phyloP scores from a whole-genome alignment of 2,113 vertebrate genomes.

The Platichthys flesus region DNA sequence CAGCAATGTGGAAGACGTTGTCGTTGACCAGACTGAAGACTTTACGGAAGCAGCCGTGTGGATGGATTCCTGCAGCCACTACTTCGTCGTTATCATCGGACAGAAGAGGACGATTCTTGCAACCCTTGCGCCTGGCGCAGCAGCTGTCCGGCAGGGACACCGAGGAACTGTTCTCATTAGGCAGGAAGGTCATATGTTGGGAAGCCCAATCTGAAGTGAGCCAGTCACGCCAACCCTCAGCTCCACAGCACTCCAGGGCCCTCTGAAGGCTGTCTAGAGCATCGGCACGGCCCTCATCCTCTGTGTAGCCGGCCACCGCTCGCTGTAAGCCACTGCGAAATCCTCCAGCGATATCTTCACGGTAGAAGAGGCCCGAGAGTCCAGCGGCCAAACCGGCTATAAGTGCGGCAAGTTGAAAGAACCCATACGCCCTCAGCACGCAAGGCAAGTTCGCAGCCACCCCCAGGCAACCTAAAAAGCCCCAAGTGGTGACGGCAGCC shows the following conservation, averaged over 20 bases:
- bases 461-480: constrained; percentile 89
- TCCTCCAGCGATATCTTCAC: constrained; percentile 84
- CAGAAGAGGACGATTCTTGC: constrained; percentile 80
- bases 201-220: constrained; percentile 85
- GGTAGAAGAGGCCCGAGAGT: constrained; percentile 87
- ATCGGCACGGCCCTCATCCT: constrained; percentile 85
- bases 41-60: constrained; percentile 86
- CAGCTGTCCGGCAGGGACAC: constrained; percentile 89
- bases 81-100: constrained; percentile 56
- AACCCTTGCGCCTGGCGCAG: constrained; percentile 83
- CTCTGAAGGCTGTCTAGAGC: constrained; percentile 88
- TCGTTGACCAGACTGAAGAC: constrained; percentile 86
- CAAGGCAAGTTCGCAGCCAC: constrained; percentile 86
- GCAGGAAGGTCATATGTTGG: constrained; percentile 67
- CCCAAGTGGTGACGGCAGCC: constrained; percentile 85
- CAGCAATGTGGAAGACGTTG: constrained; percentile 87
- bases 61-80: constrained; percentile 73
- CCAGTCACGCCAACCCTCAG: constrained; percentile 89
- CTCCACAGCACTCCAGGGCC: constrained; percentile 86
- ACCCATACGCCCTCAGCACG: constrained; percentile 84
- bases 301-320: constrained; percentile 83
- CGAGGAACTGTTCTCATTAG: constrained; percentile 66
- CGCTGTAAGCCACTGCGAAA: constrained; percentile 85
- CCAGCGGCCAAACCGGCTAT: constrained; percentile 83
- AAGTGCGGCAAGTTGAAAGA: constrained; percentile 85